Percentiles rank a stretch among this genome's conserved stretches.
phyloP scores from a whole-genome alignment of 2,797 vertebrate species.

The Amphiprion clarkii region DNA sequence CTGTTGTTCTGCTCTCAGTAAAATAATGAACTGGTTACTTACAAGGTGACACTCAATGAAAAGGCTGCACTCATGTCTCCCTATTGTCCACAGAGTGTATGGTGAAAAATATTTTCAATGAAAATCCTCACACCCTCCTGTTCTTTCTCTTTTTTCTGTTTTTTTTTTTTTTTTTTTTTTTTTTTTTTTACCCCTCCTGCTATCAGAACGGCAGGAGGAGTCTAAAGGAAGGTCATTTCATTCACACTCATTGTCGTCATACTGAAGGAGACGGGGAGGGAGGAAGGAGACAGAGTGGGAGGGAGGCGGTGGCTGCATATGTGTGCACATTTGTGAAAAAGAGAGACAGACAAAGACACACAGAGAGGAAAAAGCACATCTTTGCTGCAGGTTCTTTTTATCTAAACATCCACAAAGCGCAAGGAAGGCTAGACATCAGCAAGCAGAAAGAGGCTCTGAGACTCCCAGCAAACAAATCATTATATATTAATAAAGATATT shows the following conservation, averaged over 20 bases:
- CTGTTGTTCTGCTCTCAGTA: constrained; percentile 10
- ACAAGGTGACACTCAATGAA: constrained; percentile 70
- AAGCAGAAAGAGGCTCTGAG: neutral
- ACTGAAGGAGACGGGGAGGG: constrained; percentile 63
- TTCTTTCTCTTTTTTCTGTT: constrained; percentile 20
- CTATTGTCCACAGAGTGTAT: constrained; percentile 63
- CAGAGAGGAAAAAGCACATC: neutral
- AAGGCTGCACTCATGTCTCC: constrained; percentile 54
- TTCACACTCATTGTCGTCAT: constrained; percentile 79
- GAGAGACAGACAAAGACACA: neutral
- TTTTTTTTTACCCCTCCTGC: constrained; percentile 47
- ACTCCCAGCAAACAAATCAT: neutral
- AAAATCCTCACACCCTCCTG: constrained; percentile 64
- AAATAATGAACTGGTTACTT: constrained; percentile 68
- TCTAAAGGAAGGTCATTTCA: constrained; percentile 79
- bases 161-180: constrained; percentile 20
- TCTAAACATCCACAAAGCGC: neutral
- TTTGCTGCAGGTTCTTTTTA: neutral
- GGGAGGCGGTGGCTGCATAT: constrained; percentile 34
- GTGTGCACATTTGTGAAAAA: constrained; percentile 36
- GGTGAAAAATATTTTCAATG: constrained; percentile 67
- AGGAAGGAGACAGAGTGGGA: constrained; percentile 39
- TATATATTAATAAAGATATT: neutral
- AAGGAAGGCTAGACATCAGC: constrained; percentile 1
- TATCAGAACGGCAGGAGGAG: constrained; percentile 71